phyloP scores from a whole-genome alignment of 2,888 invertebrate species.

The Euzetes globulus region DNA sequence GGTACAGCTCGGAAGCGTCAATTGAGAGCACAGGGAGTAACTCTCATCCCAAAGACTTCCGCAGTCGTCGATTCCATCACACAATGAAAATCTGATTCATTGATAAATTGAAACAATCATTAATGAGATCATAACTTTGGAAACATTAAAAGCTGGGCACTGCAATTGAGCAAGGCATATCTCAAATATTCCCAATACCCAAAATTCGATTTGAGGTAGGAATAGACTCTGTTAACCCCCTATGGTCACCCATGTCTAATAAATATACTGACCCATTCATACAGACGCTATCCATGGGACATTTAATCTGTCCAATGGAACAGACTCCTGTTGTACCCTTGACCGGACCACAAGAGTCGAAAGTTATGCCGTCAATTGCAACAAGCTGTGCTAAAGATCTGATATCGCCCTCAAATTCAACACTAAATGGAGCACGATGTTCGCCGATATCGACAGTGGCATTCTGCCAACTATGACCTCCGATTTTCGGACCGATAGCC shows the following conservation, averaged over 20 bases:
- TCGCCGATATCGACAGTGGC: not conserved
- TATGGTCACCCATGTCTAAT: too few species aligned
- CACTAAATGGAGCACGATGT: not conserved
- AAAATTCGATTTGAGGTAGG: too few species aligned
- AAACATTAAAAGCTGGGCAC: too few species aligned
- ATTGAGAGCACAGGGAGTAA: not conserved
- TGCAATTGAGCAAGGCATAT: too few species aligned
- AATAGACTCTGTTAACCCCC: too few species aligned
- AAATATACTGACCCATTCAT: not conserved
- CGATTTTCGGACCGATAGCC: not conserved
- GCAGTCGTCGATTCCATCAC: slow-evolving; percentile 28
- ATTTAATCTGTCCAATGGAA: not conserved
- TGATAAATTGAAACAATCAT: not conserved
- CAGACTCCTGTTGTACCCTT: not conserved
- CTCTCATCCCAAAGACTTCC: slow-evolving; percentile 16
- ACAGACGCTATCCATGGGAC: not conserved
- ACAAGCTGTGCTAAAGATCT: not conserved
- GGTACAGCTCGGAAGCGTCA: not conserved
- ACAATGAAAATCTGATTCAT: not conserved
- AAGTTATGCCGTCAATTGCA: not conserved
- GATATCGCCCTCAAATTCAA: not conserved
- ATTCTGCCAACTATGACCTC: not conserved
- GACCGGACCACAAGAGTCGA: not conserved
- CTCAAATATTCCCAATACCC: too few species aligned
- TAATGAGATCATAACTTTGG: too few species aligned